phyloP scores from a whole-genome alignment of 2,113 vertebrate genomes.

The Gavia stellata region DNA sequence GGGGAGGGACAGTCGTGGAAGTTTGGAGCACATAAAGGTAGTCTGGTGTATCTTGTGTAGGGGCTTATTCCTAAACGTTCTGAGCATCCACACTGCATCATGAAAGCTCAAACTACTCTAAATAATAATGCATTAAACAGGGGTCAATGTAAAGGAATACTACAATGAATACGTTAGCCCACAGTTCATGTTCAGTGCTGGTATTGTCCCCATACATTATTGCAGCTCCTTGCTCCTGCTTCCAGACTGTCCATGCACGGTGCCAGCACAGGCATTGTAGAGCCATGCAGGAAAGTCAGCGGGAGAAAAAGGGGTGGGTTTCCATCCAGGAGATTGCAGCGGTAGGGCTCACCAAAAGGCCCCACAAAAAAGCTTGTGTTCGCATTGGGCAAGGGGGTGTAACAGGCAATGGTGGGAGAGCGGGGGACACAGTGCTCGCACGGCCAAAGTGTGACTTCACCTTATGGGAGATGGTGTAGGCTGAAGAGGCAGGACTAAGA shows the following conservation, averaged over 20 bases:
- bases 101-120: background rate
- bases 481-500: background rate
- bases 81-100: background rate
- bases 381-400: rapidly evolving
- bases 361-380: background rate
- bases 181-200: background rate
- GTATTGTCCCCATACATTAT: rapidly evolving
- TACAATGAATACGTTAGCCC: background rate
- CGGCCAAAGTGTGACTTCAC: background rate
- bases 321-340: background rate
- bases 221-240: background rate
- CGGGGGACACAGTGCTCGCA: background rate
- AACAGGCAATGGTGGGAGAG: background rate
- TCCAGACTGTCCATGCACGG: background rate
- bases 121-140: background rate
- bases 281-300: background rate
- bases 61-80: background rate
- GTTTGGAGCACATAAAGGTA: background rate
- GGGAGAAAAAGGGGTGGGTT: background rate
- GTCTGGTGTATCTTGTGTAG: background rate
- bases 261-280: background rate
- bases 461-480: rapidly evolving
- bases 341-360: background rate
- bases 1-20: background rate
- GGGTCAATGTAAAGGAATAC: background rate